Evolutionary conservation across 1,140 invertebrate genomes (phyloP).

Genomic region (Drosophila kanapiae): DNA sequence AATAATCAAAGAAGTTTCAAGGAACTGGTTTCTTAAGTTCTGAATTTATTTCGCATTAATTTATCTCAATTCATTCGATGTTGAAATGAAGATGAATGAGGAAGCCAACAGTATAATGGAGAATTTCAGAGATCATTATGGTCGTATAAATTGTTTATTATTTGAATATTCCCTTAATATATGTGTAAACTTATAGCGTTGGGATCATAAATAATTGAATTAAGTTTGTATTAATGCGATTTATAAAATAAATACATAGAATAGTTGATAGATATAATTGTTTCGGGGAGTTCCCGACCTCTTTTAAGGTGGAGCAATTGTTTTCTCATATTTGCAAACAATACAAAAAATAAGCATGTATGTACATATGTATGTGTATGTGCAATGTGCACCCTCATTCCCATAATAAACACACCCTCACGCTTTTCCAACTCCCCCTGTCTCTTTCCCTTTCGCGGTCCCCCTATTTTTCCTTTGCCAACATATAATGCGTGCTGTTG

Average conservation of each 20-base stretch:
- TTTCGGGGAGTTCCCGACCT: neutral
- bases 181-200: no score
- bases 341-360: slow-evolving; percentile 11
- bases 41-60: slow-evolving; percentile 5
- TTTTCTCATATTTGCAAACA: slow-evolving; percentile 38
- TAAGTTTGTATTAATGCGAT: neutral
- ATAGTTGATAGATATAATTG: neutral
- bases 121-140: slow-evolving; percentile 1
- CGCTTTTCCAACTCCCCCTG: slow-evolving; percentile 7
- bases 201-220: no score
- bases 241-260: neutral
- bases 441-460: no score
- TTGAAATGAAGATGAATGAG: neutral
- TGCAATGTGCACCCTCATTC: slow-evolving; percentile 14
- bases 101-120: no score
- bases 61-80: slow-evolving; percentile 11
- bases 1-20: slow-evolving; percentile 1
- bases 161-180: no score
- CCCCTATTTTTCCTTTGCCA: neutral
- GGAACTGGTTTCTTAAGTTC: slow-evolving; percentile 19
- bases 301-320: neutral
- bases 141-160: no score
- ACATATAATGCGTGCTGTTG: slow-evolving; percentile 45
- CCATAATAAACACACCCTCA: slow-evolving; percentile 18
- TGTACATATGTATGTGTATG: no score